Conservation (phyloP, 1,140 invertebrate genomes). For the Myzus persicae region DNA sequence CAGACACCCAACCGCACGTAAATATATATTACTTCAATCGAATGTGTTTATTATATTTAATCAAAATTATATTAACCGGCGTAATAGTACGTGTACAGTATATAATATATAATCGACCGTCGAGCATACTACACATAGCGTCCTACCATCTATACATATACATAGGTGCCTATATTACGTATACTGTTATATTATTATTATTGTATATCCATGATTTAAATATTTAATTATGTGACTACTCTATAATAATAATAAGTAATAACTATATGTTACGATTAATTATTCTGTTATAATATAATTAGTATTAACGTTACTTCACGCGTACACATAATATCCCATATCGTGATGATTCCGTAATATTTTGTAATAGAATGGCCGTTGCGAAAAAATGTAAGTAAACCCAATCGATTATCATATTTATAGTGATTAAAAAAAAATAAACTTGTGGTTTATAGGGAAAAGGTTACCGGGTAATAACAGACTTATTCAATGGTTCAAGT, state of each 20-base stretch:
- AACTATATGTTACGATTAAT: constrained; percentile 2
- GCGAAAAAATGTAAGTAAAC: constrained; percentile 1
- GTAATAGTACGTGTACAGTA: background rate
- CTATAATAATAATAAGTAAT: background rate
- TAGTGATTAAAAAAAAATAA: background rate
- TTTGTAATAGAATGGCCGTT: background rate
- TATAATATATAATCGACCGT: no score
- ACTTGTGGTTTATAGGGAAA: background rate
- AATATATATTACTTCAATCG: background rate
- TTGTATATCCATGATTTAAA: background rate
- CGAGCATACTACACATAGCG: background rate
- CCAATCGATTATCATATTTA: background rate
- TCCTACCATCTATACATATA: background rate
- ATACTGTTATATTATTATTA: background rate
- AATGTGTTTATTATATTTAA: constrained; percentile 3
- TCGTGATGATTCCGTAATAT: background rate
- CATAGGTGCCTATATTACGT: background rate
- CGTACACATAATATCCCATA: background rate
- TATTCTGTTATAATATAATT: background rate
- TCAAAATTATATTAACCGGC: background rate
- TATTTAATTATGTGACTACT: background rate
- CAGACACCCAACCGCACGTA: background rate
- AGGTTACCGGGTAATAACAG: background rate
- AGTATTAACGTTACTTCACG: background rate
- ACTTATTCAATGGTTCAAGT: background rate